These are phyloP conservation scores for Pectinophora gossypiella DNA, from an alignment of 1,140 invertebrate genomes.

Conservation along the genomic window DNA sequence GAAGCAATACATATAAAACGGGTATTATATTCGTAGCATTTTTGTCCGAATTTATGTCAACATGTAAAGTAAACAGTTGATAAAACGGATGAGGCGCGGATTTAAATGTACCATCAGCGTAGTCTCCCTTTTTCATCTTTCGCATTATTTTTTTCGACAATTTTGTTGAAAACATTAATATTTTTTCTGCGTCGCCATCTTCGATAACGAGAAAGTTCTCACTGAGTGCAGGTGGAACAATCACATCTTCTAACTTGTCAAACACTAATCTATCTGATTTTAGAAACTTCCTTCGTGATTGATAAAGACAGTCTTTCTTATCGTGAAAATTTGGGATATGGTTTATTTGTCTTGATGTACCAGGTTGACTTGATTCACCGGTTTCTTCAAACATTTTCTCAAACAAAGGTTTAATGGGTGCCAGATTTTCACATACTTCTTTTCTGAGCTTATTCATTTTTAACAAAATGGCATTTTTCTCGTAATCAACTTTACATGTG, in stretches of 20 bases:
- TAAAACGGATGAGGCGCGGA: neutral
- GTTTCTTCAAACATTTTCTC: too few species aligned
- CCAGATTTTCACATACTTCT: too few species aligned
- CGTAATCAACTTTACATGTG: too few species aligned
- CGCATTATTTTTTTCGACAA: constrained; percentile 1
- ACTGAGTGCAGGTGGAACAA: neutral
- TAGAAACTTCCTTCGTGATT: neutral
- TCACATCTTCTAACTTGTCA: constrained; percentile 3
- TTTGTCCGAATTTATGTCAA: neutral
- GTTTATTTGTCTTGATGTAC: too few species aligned
- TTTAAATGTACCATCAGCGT: neutral
- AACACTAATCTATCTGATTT: neutral
- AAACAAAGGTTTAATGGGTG: too few species aligned
- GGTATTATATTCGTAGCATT: neutral
- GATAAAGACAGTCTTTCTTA: constrained; percentile 8
- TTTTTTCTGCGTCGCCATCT: constrained; percentile 6
- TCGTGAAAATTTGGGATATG: neutral
- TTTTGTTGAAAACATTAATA: constrained; percentile 6
- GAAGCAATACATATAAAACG: neutral
- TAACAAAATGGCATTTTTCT: too few species aligned
- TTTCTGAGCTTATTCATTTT: too few species aligned
- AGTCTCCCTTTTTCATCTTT: neutral
- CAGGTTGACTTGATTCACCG: too few species aligned
- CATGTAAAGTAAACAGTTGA: neutral
- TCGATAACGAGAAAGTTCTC: constrained; percentile 6